Base-by-base conservation (phyloP, 1,140 invertebrate species). In the Ceratosolen solmsi region DNA sequence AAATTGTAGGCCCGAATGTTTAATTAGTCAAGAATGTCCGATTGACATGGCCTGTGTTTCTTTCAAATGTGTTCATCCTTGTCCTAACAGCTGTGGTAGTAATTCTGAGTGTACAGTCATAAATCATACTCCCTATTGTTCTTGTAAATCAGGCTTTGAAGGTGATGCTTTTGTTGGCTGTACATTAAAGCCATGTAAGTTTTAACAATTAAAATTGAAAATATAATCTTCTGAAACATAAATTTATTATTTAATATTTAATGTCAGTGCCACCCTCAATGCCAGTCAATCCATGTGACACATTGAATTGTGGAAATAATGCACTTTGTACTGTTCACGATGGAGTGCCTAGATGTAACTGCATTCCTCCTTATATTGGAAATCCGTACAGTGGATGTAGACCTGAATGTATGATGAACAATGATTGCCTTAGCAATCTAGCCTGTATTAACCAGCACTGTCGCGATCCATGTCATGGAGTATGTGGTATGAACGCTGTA, bases 391-490 rank as follows among this genome's bases (percentile, higher is more conserved):
- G 93, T 11, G 95, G 95, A 33, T 96, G 96, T 84, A 94, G 94
- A 82, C 95, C 96, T 0, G 96, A 97, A 89, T 97, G 96, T 89
- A 93, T 95, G 1, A 93, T 94, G 65, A 96, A 95, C 87, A 93
- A 94, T 3, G 96, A 98, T 84, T 98, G 97, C 88, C 93, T 95
- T 1, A 94, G 94, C 83, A 93, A 96, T 82, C 91, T 95, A 80
- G 94, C 96, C 46, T 98, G 97, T 90, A 93, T 97, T n/a, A 95
- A 95, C 86, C 94, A 96, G 88, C 94, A 96, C 87, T 98, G 97
- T 87, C 92, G 95, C 85, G 94, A 97, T 92, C 96, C 96, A 30
- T 98, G 97, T 88, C 93, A 94, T n/a, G 96, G 96, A 22, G 94
- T 96, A 22, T 98, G 97, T 89, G 96, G 96, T 36, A 86, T 92